phyloP scores from a whole-genome alignment of 2,888 invertebrate genomes.

The Callimorpha dominula region DNA sequence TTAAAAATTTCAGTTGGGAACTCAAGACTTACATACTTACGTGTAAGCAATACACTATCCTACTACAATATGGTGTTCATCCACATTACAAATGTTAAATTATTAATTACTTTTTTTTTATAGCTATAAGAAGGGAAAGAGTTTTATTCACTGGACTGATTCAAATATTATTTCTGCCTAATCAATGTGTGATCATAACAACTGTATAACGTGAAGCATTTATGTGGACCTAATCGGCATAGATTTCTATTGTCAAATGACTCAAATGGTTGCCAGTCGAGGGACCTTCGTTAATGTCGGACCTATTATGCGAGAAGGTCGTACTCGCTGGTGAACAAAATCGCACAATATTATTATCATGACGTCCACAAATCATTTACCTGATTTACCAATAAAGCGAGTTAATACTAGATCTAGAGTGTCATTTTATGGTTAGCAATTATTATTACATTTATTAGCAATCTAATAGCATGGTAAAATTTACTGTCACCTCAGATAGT shows the following conservation, averaged over 20 bases:
- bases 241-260: constrained; percentile 43
- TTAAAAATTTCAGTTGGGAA: no score
- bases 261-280: constrained; percentile 33
- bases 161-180: no score
- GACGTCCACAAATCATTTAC: constrained; percentile 39
- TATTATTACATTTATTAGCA: constrained; percentile 33
- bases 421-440: constrained; percentile 30
- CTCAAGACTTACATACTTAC: no score
- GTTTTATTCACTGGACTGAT: no score
- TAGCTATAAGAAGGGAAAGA: no score
- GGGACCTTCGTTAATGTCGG: constrained; percentile 63
- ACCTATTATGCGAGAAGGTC: constrained; percentile 70
- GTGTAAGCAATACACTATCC: no score
- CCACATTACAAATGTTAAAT: no score
- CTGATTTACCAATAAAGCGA: constrained; percentile 34
- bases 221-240: constrained; percentile 29
- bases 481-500: background rate
- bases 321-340: constrained; percentile 55
- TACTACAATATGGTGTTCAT: no score
- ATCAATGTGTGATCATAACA: no score
- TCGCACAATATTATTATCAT: constrained; percentile 49
- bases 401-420: constrained; percentile 15
- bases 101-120: no score
- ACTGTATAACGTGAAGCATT: constrained; percentile 20
- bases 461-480: constrained; percentile 31